Evolutionary conservation across 2,888 invertebrate species (phyloP).

Genomic region (Cryptus armator): DNA sequence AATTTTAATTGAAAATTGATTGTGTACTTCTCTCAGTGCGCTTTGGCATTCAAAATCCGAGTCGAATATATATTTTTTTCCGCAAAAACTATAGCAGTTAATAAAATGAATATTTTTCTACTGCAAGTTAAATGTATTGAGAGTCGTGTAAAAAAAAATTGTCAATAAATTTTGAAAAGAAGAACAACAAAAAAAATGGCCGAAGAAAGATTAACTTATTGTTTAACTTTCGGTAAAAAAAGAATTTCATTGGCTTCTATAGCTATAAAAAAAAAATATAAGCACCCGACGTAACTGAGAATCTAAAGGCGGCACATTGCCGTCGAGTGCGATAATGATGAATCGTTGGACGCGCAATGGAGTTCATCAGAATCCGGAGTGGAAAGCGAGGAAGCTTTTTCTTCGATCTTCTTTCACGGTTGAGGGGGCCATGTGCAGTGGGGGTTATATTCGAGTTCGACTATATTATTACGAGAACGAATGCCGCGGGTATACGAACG

Average conservation of each 20-base stretch:
- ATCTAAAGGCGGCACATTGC: neutral
- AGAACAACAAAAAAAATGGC: no score
- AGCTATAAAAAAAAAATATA: no score
- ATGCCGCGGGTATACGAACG: slow-evolving; percentile 48
- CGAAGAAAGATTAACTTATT: no score
- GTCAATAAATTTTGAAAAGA: no score
- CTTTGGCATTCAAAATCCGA: neutral
- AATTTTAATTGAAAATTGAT: neutral
- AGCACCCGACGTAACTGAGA: no score
- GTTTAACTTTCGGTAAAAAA: no score
- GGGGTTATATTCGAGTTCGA: slow-evolving; percentile 39
- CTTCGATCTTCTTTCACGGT: slow-evolving; percentile 32
- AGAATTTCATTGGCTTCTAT: no score
- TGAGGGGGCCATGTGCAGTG: slow-evolving; percentile 56
- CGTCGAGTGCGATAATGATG: neutral
- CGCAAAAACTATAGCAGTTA: no score
- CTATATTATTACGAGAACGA: slow-evolving; percentile 55
- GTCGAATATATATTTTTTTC: neutral
- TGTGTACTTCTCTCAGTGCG: neutral
- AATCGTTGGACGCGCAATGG: neutral
- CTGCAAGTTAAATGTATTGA: no score
- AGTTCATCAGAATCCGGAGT: slow-evolving; percentile 29
- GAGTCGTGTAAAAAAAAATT: no score
- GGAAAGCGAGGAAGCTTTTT: slow-evolving; percentile 16
- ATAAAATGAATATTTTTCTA: neutral